Evolutionary conservation across 1,140 invertebrate species (phyloP).

Genomic region (Apis cerana): DNA sequence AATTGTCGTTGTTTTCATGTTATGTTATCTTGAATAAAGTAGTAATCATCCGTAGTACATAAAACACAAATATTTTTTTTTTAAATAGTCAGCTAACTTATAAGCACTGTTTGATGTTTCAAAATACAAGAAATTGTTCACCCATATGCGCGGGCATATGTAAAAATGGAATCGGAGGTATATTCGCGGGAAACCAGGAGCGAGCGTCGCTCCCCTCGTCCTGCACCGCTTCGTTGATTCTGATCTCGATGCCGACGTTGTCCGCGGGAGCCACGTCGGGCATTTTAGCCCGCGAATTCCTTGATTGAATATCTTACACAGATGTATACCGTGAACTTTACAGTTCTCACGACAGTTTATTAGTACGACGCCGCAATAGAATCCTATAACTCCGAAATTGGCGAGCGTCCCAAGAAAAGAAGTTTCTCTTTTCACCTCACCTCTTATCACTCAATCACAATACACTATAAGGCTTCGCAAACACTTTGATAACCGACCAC

Average conservation of each 20-base stretch:
- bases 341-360: conserved; percentile 39
- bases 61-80: conserved; percentile 15
- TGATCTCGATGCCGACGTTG: conserved; percentile 55
- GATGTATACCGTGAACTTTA: conserved; percentile 3
- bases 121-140: conserved; percentile 29
- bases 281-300: conserved; percentile 63
- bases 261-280: conserved; percentile 58
- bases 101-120: conserved; percentile 24
- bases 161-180: conserved; percentile 23
- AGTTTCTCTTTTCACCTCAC: conserved; percentile 53
- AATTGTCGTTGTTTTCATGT: conserved; percentile 18
- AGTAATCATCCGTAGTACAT: not conserved
- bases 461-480: conserved; percentile 38
- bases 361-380: conserved; percentile 49
- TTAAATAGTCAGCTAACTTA: conserved; percentile 21
- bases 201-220: conserved; percentile 41
- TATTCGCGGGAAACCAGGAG: conserved; percentile 52
- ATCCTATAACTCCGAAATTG: conserved; percentile 48
- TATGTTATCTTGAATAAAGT: conserved; percentile 22
- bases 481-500: conserved; percentile 50
- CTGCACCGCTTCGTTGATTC: conserved; percentile 35
- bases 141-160: conserved; percentile 42
- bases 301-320: conserved; percentile 43
- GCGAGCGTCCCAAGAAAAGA: conserved; percentile 69
- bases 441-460: conserved; percentile 48